A percentile compares a stretch with the other conserved stretches of the same genome.
phyloP scores from a whole-genome alignment of 2,113 vertebrate genomes.

The Pholis gunnellus region DNA sequence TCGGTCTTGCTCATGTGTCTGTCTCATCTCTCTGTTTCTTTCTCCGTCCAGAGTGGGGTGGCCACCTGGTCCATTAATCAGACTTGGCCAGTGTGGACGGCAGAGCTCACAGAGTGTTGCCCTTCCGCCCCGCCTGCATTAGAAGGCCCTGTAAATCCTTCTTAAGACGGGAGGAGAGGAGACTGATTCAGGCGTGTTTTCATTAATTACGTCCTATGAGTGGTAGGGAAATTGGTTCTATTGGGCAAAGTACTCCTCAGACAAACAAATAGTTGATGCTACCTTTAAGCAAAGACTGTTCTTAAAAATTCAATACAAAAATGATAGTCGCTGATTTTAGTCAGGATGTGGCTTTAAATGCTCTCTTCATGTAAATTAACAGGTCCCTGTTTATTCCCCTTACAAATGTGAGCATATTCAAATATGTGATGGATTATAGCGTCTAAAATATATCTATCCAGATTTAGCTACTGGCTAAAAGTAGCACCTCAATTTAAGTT shows the following conservation, averaged over 20 bases:
- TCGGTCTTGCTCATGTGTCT: conserved; percentile 52
- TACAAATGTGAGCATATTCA: background rate
- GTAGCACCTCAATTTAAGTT: background rate
- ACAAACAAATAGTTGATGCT: background rate
- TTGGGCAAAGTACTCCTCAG: background rate
- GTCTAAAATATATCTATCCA: background rate
- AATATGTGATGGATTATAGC: background rate
- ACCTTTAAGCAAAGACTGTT: background rate
- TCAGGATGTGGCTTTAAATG: background rate
- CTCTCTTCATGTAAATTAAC: background rate
- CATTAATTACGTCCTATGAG: conserved; percentile 14
- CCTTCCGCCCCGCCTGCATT: conserved; percentile 68
- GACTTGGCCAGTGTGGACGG: conserved; percentile 59
- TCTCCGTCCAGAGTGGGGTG: conserved; percentile 65
- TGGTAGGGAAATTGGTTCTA: background rate
- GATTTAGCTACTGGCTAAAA: background rate
- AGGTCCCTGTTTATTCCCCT: background rate
- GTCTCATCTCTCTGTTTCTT: conserved; percentile 62
- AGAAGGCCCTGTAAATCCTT: conserved; percentile 64
- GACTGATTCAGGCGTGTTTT: conserved; percentile 24
- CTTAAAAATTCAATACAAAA: background rate
- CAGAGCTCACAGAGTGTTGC: conserved; percentile 64
- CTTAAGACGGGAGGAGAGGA: conserved; percentile 20
- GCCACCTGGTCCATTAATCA: conserved; percentile 84
- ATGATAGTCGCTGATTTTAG: background rate